A percentile compares a stretch with the other conserved stretches of the same genome.
phyloP scores from a whole-genome alignment of 2,113 vertebrate species.

The Mirounga angustirostris region DNA sequence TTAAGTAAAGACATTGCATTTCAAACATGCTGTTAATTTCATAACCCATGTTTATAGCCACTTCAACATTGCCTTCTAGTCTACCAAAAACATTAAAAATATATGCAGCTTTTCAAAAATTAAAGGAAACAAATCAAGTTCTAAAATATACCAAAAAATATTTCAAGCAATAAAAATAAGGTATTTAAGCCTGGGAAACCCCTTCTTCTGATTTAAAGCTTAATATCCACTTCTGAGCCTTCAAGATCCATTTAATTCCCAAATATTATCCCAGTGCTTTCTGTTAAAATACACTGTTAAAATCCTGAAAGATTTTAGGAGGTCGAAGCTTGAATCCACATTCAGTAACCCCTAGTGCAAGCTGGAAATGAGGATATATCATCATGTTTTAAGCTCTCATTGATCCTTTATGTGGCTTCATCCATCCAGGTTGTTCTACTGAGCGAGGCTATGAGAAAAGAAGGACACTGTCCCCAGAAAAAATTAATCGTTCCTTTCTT shows the following conservation, averaged over 20 bases:
- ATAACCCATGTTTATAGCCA: not conserved
- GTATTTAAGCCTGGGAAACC: not conserved
- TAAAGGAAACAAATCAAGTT: not conserved
- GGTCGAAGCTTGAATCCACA: not conserved
- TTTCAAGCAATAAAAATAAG: not conserved
- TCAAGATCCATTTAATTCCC: slow-evolving; percentile 1
- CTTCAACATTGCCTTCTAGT: not conserved
- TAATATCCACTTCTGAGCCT: not conserved
- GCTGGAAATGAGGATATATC: not conserved
- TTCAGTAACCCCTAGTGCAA: not conserved
- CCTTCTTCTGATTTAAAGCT: not conserved
- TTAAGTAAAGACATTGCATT: not conserved
- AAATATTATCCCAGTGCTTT: slow-evolving; percentile 32
- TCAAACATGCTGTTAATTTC: not conserved
- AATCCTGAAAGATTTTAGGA: not conserved
- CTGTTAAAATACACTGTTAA: not conserved
- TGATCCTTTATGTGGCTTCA: not conserved
- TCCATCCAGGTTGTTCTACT: not conserved
- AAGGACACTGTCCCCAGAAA: not conserved
- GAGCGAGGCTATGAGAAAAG: not conserved
- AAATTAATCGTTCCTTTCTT: not conserved
- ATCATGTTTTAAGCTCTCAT: not conserved
- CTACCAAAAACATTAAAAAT: not conserved
- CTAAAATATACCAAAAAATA: not conserved
- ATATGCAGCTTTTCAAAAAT: not conserved